phyloP scores from a whole-genome alignment of 1,140 invertebrate species.

The Muscidifurax raptorellus region DNA sequence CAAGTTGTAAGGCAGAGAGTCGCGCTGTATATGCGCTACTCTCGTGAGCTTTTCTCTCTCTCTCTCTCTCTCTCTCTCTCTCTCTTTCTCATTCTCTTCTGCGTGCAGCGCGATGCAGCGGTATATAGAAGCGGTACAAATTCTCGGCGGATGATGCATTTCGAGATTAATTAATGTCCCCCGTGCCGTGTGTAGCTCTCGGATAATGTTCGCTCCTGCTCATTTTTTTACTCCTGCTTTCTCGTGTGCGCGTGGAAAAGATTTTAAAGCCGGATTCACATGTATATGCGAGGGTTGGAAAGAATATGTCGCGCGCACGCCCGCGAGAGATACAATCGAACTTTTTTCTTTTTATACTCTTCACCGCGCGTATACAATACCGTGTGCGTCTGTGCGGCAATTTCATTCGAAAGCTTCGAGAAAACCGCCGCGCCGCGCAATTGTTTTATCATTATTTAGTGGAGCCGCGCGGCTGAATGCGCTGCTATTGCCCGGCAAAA shows the following conservation, averaged over 20 bases:
- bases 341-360: not conserved
- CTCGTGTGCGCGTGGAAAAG: not conserved
- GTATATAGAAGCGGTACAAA: constrained; percentile 21
- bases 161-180: constrained; percentile 51
- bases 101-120: not conserved
- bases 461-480: not conserved
- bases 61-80: not conserved
- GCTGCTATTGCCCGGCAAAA: not conserved
- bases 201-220: constrained; percentile 22
- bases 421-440: not conserved
- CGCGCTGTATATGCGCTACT: not conserved
- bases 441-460: not conserved
- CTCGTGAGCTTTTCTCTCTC: constrained; percentile 27
- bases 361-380: too few species aligned
- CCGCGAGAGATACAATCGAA: constrained; percentile 24
- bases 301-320: constrained; percentile 13
- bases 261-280: constrained; percentile 27
- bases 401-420: not conserved
- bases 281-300: constrained; percentile 1
- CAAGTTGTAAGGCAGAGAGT: constrained; percentile 50
- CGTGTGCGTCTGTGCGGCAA: too few species aligned
- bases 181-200: not conserved
- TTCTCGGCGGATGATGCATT: constrained; percentile 53
- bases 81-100: constrained; percentile 8
- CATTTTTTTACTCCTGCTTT: not conserved